A percentile compares a stretch with the other conserved stretches of the same genome.
These are phyloP conservation scores for Plecotus auritus DNA, from an alignment of 2,113 vertebrate species.

Conservation along the genomic window DNA sequence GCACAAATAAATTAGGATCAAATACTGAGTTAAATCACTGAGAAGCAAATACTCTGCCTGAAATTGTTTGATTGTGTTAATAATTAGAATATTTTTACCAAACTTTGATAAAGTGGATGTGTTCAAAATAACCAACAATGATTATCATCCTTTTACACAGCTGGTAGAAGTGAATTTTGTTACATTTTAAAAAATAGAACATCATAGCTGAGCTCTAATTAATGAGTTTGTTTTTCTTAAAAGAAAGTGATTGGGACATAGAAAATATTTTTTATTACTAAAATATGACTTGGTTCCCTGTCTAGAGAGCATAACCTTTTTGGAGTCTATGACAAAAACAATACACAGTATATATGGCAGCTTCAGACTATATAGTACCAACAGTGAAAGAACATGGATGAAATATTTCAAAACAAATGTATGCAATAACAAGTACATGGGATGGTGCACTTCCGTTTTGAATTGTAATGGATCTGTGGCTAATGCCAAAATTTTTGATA, in stretches of 20 bases:
- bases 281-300: background rate
- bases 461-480: background rate
- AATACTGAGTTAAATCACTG: background rate
- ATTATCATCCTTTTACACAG: background rate
- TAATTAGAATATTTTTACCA: background rate
- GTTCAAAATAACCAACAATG: background rate
- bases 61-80: background rate
- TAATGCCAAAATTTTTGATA: background rate
- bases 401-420: background rate
- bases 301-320: background rate
- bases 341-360: background rate
- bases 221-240: background rate
- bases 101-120: background rate
- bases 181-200: background rate
- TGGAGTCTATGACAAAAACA: background rate
- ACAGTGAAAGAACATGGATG: background rate
- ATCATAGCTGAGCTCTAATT: background rate
- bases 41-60: background rate
- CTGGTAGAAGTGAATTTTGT: background rate
- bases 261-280: background rate
- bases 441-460: background rate
- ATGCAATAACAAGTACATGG: background rate
- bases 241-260: background rate
- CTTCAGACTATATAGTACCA: background rate
- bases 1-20: background rate